Percentiles rank a stretch among this genome's conserved stretches.
phyloP scores from a whole-genome alignment of 2,797 vertebrate genomes.

The Poecile montanus region DNA sequence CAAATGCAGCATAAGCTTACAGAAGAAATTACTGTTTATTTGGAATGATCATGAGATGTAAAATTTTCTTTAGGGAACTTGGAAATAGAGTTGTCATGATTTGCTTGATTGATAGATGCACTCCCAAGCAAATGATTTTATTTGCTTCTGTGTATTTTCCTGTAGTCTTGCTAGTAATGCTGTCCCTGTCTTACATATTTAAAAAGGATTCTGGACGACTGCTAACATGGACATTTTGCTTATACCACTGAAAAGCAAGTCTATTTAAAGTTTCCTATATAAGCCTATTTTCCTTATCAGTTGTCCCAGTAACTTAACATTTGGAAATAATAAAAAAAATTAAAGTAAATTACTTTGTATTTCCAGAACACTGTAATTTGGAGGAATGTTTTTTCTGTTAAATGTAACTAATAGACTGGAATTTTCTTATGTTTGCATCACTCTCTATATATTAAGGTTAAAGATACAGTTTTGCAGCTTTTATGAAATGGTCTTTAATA shows the following conservation, averaged over 20 bases:
- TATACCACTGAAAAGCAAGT: conserved; percentile 68
- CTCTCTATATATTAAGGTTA: conserved; percentile 72
- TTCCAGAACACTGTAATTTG: conserved; percentile 81
- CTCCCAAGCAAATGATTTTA: conserved; percentile 69
- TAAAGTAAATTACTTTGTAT: conserved; percentile 72
- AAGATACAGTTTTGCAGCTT: conserved; percentile 72
- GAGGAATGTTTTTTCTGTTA: conserved; percentile 75
- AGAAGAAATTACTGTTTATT: conserved; percentile 31
- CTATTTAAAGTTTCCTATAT: conserved; percentile 71
- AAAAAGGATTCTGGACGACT: conserved; percentile 61
- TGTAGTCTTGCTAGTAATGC: conserved; percentile 69
- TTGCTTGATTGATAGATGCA: conserved; percentile 66
- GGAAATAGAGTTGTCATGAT: conserved; percentile 67
- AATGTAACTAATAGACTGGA: conserved; percentile 74
- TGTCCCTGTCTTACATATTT: conserved; percentile 65
- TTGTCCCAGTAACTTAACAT: conserved; percentile 75
- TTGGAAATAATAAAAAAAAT: conserved; percentile 69
- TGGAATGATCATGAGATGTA: conserved; percentile 71
- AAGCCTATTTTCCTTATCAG: conserved; percentile 71
- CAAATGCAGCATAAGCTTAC: conserved; percentile 48
- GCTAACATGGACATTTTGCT: conserved; percentile 69
- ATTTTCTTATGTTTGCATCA: conserved; percentile 71
- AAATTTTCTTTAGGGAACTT: conserved; percentile 72
- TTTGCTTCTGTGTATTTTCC: conserved; percentile 75
- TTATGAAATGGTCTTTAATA: conserved; percentile 76